Conservation (phyloP, 1,140 invertebrate genomes). For the Babylonia areolata region DNA sequence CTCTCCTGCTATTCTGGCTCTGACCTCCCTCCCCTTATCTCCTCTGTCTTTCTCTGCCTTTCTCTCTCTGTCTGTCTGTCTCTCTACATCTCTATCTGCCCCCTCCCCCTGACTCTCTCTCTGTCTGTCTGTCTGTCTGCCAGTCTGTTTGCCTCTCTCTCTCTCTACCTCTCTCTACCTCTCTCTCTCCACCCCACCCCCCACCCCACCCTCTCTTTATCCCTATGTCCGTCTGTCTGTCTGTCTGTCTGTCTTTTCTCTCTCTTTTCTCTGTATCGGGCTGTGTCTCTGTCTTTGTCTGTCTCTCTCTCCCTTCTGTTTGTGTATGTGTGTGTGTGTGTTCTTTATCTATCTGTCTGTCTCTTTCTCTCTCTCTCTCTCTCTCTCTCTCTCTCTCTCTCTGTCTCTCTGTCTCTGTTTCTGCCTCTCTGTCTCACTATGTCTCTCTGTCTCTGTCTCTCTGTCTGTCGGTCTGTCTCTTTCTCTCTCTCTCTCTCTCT, state of each 20-base stretch:
- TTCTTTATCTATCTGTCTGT: neutral
- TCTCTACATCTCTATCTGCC: no score
- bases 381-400: neutral
- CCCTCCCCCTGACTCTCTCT: no score
- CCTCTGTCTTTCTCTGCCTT: no score
- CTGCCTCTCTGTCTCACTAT: neutral
- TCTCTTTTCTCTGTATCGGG: neutral
- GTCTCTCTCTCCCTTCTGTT: no score
- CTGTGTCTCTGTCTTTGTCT: no score
- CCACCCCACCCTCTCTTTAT: neutral
- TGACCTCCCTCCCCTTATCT: no score
- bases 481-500: neutral
- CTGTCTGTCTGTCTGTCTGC: no score
- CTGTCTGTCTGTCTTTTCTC: neutral
- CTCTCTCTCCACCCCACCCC: neutral
- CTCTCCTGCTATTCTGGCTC: no score
- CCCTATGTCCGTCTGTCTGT: neutral
- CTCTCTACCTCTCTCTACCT: neutral
- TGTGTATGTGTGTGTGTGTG: no score
- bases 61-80: no score
- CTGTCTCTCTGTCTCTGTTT: neutral
- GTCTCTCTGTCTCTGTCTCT: neutral
- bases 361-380: neutral
- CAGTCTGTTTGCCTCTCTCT: no score
- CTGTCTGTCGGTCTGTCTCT: neutral